Conservation (phyloP, 2,797 vertebrate genomes). For the Nasua narica region DNA sequence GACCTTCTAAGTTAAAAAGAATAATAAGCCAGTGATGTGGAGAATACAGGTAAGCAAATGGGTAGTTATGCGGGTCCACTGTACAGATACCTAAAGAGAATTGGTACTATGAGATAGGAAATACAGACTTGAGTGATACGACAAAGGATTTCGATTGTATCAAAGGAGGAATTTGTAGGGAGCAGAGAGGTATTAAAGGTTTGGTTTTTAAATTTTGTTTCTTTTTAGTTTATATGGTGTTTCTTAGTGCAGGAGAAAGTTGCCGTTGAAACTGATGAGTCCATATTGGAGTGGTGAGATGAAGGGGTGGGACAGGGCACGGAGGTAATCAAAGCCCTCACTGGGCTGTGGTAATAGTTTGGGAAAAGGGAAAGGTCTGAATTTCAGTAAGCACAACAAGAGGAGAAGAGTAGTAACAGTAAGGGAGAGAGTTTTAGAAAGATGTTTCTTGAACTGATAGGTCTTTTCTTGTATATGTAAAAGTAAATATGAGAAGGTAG, state of each 20-base stretch:
- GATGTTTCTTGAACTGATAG: neutral
- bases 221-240: neutral
- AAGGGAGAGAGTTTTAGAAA: neutral
- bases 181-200: neutral
- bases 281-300: neutral
- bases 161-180: neutral
- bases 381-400: neutral
- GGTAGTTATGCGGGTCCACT: neutral
- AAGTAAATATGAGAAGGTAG: neutral
- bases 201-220: neutral
- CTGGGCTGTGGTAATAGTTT: neutral
- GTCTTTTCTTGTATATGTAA: neutral
- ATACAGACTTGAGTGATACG: neutral
- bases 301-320: neutral
- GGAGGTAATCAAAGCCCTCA: neutral
- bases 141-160: neutral
- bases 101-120: neutral
- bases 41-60: neutral
- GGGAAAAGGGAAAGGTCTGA: neutral
- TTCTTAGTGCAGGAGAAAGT: neutral
- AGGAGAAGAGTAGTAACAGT: neutral
- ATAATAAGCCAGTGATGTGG: neutral
- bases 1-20: neutral
- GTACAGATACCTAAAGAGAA: neutral
- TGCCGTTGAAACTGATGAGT: neutral